These are phyloP conservation scores for Ceratina australensis DNA, from an alignment of 1,140 invertebrate species.

Conservation along the genomic window DNA sequence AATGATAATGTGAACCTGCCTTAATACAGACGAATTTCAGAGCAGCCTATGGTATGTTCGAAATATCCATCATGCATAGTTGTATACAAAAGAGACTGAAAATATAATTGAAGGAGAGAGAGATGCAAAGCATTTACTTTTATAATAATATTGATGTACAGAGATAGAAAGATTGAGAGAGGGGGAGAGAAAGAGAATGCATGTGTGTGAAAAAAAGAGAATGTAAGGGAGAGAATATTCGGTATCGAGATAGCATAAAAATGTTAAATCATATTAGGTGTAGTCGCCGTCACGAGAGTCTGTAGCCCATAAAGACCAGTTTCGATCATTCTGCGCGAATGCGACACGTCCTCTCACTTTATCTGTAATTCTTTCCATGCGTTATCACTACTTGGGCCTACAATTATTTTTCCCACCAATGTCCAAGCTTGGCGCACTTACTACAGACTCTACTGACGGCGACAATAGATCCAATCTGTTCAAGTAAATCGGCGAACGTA, in stretches of 20 bases:
- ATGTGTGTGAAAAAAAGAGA: slow-evolving; percentile 26
- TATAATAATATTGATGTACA: slow-evolving; percentile 61
- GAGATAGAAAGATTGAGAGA: slow-evolving; percentile 38
- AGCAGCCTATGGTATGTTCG: slow-evolving; percentile 70
- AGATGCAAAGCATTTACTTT: slow-evolving; percentile 66
- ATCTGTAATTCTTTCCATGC: too few relatives aligned
- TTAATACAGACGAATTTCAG: slow-evolving; percentile 70
- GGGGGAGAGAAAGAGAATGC: slow-evolving; percentile 42
- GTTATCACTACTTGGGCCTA: too few relatives aligned
- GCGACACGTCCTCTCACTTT: too few relatives aligned
- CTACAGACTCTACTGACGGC: too few relatives aligned
- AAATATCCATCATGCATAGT: slow-evolving; percentile 69
- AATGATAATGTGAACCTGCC: slow-evolving; percentile 69
- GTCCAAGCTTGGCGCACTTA: too few relatives aligned
- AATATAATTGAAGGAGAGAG: slow-evolving; percentile 63
- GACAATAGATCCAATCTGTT: slow-evolving; percentile 43
- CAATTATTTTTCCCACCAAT: too few relatives aligned
- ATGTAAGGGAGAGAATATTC: slow-evolving; percentile 44
- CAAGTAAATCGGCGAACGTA: slow-evolving; percentile 32
- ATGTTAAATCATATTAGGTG: slow-evolving; percentile 56
- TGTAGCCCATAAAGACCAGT: too few relatives aligned
- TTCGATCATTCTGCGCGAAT: too few relatives aligned
- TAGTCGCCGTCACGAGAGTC: too few relatives aligned
- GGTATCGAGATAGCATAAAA: slow-evolving; percentile 55
- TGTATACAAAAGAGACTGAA: slow-evolving; percentile 72